Evolutionary conservation across 1,140 invertebrate genomes (phyloP), one percentile per base, ranked within the genome.

Genomic region (Aphelenchoides fujianensis): DNA sequence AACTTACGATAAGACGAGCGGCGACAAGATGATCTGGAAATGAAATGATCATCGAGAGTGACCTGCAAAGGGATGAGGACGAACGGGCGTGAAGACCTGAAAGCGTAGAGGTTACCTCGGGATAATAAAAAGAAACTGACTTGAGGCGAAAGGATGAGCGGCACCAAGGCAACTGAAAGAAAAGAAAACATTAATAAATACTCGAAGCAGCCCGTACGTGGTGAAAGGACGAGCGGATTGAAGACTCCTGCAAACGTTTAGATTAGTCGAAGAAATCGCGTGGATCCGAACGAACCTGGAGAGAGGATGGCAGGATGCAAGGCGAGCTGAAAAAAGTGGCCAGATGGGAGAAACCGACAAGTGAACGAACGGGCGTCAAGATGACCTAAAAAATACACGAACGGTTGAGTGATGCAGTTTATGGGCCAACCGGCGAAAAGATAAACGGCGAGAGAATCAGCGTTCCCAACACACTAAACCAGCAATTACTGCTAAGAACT

Each of bases 381-480:
- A 79, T 76, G 2, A 81, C 52, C n/a, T n/a, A n/a, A n/a, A n/a
- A n/a, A n/a, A n/a, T n/a, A n/a, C n/a, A n/a, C n/a, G n/a, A n/a
- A n/a, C n/a, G n/a, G n/a, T n/a, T n/a, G n/a, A n/a, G n/a, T n/a
- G n/a, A n/a, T n/a, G n/a, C n/a, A n/a, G n/a, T n/a, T n/a, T n/a
- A n/a, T n/a, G n/a, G n/a, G n/a, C n/a, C n/a, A n/a, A n/a, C n/a
- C 2, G 77, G 67, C 7, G 77, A 70, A 37, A 79, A 69, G n/a
- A 79, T 64, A 32, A 78, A 79, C 2, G 78, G 78, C 9, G 77
- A 79, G 36, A 79, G n/a, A 23, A 79, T 67, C 31, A 79, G 28
- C 2, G 82, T 78, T 1, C 70, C 63, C 3, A 77, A 19, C 9
- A 79, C 55, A 41, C 72, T 66, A 69, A 74, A 74, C 19, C 9